Base-by-base conservation (phyloP, 2,113 vertebrate genomes). In the Anser cygnoides region DNA sequence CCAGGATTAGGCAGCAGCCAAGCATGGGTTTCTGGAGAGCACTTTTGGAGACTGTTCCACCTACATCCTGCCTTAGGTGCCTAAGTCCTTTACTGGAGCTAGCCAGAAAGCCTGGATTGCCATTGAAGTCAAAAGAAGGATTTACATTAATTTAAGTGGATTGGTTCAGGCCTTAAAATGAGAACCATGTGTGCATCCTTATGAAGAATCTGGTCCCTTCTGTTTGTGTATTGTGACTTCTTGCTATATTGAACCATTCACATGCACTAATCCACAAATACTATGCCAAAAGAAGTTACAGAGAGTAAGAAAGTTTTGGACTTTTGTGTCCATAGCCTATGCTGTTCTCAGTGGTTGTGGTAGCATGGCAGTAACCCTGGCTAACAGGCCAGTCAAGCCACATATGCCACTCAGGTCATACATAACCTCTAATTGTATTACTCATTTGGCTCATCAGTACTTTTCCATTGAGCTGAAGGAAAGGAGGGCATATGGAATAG, bases 11-110 rank as follows among this genome's bases (percentile, higher is more conserved):
- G 75, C 92, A 96, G 92, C 94, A 92, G 93, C 83, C 92, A 95
- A 92, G 81, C 74, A 89, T 0, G 19, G 72, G 87, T 93, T 96
- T 96, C 87, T 96, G 93, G 90, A 93, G 90, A 95, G 85, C 29
- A 22, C 71, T 96, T 83, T 94, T 96, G 87, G 93, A 92, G 70
- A 62, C 84, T 67, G 77, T 96, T 95, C 95, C 76, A 90, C 80
- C 66, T 96, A 96, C 92, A 96, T 97, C 95, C 96, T 96, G 95
- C 85, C 65, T 96, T 96, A 91, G 95, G 93, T 96, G 90, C 92
- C 87, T 90, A 86, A 96, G 59, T 92, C 94, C 92, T 95, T 95
- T 80, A 58, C 90, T 95, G 50, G 78, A 91, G 78, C 81, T 72
- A 96, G 95, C 91, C 93, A 96, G 91, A 87, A 97, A 77, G 67